phyloP scores from a whole-genome alignment of 2,888 invertebrate genomes.

The Mesorhabditis spiculigera region DNA sequence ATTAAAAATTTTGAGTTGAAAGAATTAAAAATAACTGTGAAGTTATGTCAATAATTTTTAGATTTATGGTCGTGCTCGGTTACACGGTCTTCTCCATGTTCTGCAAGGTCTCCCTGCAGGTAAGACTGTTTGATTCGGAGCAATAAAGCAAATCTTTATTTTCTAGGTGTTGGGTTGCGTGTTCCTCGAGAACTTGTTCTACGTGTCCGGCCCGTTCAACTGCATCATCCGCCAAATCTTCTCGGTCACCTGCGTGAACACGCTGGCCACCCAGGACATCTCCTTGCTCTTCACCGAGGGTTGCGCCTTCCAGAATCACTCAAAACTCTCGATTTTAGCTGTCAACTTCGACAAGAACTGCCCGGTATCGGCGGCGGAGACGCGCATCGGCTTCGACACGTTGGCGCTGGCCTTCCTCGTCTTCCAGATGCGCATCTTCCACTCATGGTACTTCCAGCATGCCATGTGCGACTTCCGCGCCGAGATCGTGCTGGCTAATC shows the following conservation, averaged over 20 bases:
- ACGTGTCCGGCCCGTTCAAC: conserved; percentile 5
- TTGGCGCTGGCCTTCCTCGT: conserved; percentile 89
- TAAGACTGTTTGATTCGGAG: conserved; percentile 27
- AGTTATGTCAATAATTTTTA: conserved; percentile 44
- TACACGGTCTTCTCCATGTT: conserved; percentile 87
- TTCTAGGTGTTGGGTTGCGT: conserved; percentile 83
- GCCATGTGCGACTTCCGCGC: conserved; percentile 92
- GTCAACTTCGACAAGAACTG: conserved; percentile 65
- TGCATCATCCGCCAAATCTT: conserved; percentile 79
- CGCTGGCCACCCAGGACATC: conserved; percentile 8
- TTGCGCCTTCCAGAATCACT: not conserved
- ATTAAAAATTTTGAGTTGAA: not conserved
- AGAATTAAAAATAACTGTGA: not conserved
- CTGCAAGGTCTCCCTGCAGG: conserved; percentile 75
- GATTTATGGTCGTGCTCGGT: conserved; percentile 81
- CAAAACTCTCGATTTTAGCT: not conserved
- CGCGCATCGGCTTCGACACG: conserved; percentile 89
- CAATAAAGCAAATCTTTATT: not conserved
- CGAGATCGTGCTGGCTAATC: conserved; percentile 85
- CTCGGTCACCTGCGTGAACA: conserved; percentile 74
- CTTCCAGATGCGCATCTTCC: conserved; percentile 84
- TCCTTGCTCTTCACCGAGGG: not conserved
- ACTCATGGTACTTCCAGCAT: conserved; percentile 90
- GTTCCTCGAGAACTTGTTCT: conserved; percentile 21
- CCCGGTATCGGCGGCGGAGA: conserved; percentile 75